phyloP scores from a whole-genome alignment of 2,888 invertebrate species.

The Slavum lentiscoides region DNA sequence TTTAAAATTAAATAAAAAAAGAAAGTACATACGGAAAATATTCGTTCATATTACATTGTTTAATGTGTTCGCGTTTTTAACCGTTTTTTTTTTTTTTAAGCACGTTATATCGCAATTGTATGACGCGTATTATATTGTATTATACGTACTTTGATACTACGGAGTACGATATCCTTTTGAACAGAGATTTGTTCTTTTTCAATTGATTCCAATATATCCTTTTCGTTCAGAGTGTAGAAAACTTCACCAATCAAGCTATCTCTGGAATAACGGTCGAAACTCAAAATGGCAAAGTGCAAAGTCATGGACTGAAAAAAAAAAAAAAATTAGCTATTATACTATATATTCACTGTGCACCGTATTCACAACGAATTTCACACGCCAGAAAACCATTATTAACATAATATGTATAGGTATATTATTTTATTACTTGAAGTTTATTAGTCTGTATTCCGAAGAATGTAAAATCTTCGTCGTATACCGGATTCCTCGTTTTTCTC shows the following conservation, averaged over 20 bases:
- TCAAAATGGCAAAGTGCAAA: slow-evolving; percentile 89
- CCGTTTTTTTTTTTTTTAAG: too few relatives aligned
- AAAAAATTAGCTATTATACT: not conserved
- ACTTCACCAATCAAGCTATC: slow-evolving; percentile 99
- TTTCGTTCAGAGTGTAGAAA: slow-evolving; percentile 75
- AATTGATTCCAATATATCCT: slow-evolving; percentile 71
- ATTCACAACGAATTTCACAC: not conserved
- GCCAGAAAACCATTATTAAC: too few relatives aligned
- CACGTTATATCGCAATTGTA: too few relatives aligned
- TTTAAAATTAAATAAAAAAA: too few relatives aligned
- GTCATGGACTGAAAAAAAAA: slow-evolving; percentile 71
- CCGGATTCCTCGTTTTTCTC: slow-evolving; percentile 92
- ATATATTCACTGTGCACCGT: not conserved
- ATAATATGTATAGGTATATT: not conserved
- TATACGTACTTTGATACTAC: slow-evolving; percentile 75
- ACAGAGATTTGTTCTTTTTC: slow-evolving; percentile 81
- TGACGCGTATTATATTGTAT: not conserved
- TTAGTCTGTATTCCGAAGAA: slow-evolving; percentile 91
- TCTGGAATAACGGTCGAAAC: slow-evolving; percentile 95
- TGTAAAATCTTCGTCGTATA: slow-evolving; percentile 98
- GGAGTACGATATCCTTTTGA: slow-evolving; percentile 87
- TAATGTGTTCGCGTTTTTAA: too few relatives aligned
- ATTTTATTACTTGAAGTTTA: slow-evolving; percentile 69
- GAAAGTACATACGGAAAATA: too few relatives aligned
- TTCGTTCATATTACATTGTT: too few relatives aligned